Evolutionary conservation across 30 jellyfish, hydroid and myxozoan species (phyloP), one percentile per base, ranked within the genome.

Genomic region (Chrysaora quinquecirrha): DNA sequence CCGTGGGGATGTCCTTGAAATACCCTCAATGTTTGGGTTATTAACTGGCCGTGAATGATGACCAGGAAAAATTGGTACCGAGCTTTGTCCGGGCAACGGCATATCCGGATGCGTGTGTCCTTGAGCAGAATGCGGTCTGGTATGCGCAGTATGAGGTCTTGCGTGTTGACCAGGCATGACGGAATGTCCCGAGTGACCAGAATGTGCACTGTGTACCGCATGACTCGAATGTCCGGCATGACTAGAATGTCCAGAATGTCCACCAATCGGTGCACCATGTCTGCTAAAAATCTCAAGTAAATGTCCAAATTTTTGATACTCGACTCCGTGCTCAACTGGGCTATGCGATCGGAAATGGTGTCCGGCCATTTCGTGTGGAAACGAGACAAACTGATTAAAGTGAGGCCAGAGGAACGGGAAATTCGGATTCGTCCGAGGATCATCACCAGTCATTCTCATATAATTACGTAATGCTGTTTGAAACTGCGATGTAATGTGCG

Each of bases 401-500:
- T 72, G 87, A 30, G 96, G 96, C 88, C 88, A 87, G 33, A 87
- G 33, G 34, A 69, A 64, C 31, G 96, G 87, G 30, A 87, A 71
- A 49, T 87, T 87, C 43, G 96, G 86, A 70, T 61, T 67, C 27
- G 80, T 38, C 32, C 88, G 78, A 0, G 85, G 96, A 21, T 87
- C 96, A 20, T 77, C 86, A 18, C 90, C 96, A 6, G 78, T 75
- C 72, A 47, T 75, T 63, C 84, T 82, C 84, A 87, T 58, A 75
- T 50, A 79, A 48, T 62, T 64, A 3, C 97, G 89, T 34, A 79
- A 27, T 7, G 90, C 90, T 28, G 86, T 75, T 46, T 91, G 97
- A 69, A 35, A 91, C 35, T 80, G 90, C 32, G 99, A 94, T 19
- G 99, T 94, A 28, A 94, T 88, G 48, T 94, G 99, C 49, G 99